Evolutionary conservation across 2,888 invertebrate species (phyloP), one percentile per base, ranked within the genome.

Genomic region (Romanomermis culicivorax): DNA sequence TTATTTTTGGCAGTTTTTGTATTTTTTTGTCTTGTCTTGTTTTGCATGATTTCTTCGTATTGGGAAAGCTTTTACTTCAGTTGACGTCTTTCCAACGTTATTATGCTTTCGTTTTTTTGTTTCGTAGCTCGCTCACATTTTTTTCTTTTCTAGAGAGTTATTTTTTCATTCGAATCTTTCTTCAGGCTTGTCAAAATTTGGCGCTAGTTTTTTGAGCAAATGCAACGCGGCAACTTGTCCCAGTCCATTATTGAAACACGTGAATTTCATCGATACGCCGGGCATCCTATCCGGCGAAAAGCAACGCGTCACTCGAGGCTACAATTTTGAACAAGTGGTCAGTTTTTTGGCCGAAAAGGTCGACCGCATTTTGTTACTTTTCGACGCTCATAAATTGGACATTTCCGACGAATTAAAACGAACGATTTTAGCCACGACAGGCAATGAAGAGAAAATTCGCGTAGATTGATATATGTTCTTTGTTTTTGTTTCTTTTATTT

Each of bases 351-450:
- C 63, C 26, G 23, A 56, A 45, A 57, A 59, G 24, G 60, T 63
- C 25, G 63, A 63, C 53, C 42, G 61, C 36, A 63, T 63, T n/a
- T 42, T 64, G 24, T 52, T 63, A 26, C 54, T 63, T 25, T 64
- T 63, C 48, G 63, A 63, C 47, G 57, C 61, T 11, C 56, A 59
- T 54, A 63, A 64, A 50, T 54, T 63, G 26, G 63, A 63, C 53
- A 60, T 63, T 29, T 59, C 60, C 36, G 63, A 64, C 51, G 63
- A 64, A 45, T 61, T 61, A 54, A 59, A 60, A 51, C 36, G 54
- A n/a, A 51, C 55, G 49, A 58, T 64, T 30, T 54, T 61, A 29
- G 52, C 56, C 30, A 48, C 64, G 4, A 57, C 58, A 42, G 59
- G 60, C 20, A 58, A 62, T 42, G 60, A 62, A 42, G 63, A 59